A percentile compares a stretch with the other conserved stretches of the same genome.
These are phyloP conservation scores for Sinotaia quadrata DNA, from an alignment of 2,888 invertebrate genomes.

Conservation along the genomic window DNA sequence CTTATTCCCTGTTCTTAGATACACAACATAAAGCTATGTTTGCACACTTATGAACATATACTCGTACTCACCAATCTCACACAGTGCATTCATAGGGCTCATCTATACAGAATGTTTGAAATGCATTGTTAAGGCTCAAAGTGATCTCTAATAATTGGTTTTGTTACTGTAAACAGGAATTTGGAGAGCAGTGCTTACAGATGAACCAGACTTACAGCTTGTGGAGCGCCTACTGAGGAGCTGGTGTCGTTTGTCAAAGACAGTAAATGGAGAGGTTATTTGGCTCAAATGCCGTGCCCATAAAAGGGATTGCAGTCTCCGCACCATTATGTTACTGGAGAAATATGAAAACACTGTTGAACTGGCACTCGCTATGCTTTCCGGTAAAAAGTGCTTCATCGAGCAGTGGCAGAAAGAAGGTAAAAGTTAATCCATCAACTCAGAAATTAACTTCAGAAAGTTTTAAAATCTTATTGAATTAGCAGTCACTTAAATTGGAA, in stretches of 20 bases:
- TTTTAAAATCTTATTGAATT: background rate
- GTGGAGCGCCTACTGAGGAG: constrained; percentile 52
- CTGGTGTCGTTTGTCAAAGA: constrained; percentile 55
- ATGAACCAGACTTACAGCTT: constrained; percentile 42
- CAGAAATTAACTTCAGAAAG: too few species aligned
- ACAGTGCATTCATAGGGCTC: too few species aligned
- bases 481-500: background rate
- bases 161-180: too few species aligned
- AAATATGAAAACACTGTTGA: constrained; percentile 59
- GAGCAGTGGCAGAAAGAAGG: constrained; percentile 25
- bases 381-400: constrained; percentile 43
- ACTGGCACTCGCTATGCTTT: constrained; percentile 55
- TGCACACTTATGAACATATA: too few species aligned
- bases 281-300: constrained; percentile 42
- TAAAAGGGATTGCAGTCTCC: constrained; percentile 42
- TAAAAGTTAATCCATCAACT: too few species aligned
- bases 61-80: too few species aligned
- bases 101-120: too few species aligned
- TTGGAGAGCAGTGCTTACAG: constrained; percentile 46
- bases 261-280: constrained; percentile 36
- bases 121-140: too few species aligned
- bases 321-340: constrained; percentile 46
- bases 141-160: too few species aligned
- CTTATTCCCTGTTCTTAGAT: too few species aligned
- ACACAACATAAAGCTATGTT: too few species aligned